These are phyloP conservation scores for Tenthredo livida DNA, from an alignment of 2,888 invertebrate species.

Conservation along the genomic window DNA sequence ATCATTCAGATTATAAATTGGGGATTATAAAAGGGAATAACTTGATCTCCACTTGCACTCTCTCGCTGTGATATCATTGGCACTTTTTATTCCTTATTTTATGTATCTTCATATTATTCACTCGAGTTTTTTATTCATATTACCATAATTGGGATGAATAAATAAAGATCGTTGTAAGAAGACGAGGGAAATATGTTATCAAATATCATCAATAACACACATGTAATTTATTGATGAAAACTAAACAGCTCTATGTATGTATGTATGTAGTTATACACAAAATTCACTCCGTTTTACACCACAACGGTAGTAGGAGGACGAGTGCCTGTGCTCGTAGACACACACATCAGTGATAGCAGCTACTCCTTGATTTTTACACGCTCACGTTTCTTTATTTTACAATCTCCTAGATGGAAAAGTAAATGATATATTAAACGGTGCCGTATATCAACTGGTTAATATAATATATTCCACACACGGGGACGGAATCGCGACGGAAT, in stretches of 20 bases:
- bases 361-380: background rate
- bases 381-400: background rate
- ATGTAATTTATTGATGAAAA: background rate
- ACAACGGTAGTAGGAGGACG: background rate
- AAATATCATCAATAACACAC: background rate
- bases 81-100: background rate
- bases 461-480: background rate
- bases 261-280: background rate
- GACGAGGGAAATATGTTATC: background rate
- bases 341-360: background rate
- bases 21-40: too few species aligned
- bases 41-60: background rate
- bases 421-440: background rate
- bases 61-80: background rate
- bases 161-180: background rate
- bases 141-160: too few species aligned
- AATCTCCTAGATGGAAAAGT: background rate
- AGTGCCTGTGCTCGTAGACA: background rate
- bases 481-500: conserved; percentile 61
- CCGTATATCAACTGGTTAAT: background rate
- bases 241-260: too few species aligned
- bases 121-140: background rate
- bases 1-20: too few species aligned
- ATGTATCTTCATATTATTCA: background rate
- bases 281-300: background rate